Conservation (phyloP, 2,888 invertebrate species). For the Tridacna crocea region DNA sequence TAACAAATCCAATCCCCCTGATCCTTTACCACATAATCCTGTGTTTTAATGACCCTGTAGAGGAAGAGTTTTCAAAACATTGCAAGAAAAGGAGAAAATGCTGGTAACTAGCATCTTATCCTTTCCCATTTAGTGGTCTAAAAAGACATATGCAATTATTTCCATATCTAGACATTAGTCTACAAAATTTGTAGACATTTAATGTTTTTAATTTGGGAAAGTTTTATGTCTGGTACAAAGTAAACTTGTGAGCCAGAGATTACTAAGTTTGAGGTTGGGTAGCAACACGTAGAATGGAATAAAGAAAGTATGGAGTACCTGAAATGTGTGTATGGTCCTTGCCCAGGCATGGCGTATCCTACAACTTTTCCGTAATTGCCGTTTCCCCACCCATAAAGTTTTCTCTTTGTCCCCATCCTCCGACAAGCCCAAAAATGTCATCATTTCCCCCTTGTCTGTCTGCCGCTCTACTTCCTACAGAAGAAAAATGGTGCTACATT, state of each 20-base stretch:
- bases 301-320: constrained; percentile 57
- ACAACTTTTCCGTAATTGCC: constrained; percentile 69
- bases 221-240: too few relatives aligned
- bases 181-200: too few relatives aligned
- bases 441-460: constrained; percentile 35
- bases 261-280: neutral
- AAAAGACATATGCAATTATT: too few relatives aligned
- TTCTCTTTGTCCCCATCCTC: constrained; percentile 68
- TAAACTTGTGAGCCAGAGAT: too few relatives aligned
- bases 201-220: too few relatives aligned
- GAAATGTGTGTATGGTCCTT: constrained; percentile 81
- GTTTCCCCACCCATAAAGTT: constrained; percentile 68
- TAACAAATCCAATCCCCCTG: too few relatives aligned
- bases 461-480: constrained; percentile 43
- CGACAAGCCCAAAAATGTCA: constrained; percentile 65
- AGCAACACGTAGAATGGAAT: too few relatives aligned
- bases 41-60: neutral
- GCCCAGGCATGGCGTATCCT: constrained; percentile 80
- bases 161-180: too few relatives aligned
- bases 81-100: neutral
- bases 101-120: neutral
- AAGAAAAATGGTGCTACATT: neutral
- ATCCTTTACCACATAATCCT: too few relatives aligned
- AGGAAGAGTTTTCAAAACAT: neutral
- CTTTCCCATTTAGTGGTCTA: neutral